Conservation (phyloP, 2,888 invertebrate species). For the Galerucella nymphaeae region DNA sequence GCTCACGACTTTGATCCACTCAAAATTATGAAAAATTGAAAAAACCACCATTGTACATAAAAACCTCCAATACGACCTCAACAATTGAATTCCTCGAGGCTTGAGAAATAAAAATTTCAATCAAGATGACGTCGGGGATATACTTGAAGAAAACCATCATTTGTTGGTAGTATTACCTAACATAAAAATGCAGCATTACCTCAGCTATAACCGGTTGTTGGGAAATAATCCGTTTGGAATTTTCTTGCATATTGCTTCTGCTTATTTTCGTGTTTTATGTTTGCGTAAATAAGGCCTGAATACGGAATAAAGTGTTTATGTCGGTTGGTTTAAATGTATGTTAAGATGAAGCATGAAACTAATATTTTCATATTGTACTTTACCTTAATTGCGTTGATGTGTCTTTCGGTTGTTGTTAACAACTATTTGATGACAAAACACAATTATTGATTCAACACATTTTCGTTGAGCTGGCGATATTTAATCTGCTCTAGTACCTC, state of each 20-base stretch:
- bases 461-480: too few relatives aligned
- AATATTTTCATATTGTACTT: too few relatives aligned
- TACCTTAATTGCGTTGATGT: too few relatives aligned
- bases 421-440: too few relatives aligned
- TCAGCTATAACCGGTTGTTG: slow-evolving; percentile 17
- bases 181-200: slow-evolving; percentile 23
- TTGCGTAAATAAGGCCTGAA: neutral
- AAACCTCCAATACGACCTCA: neutral
- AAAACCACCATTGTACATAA: neutral
- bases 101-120: neutral
- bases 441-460: too few relatives aligned
- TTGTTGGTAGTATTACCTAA: slow-evolving; percentile 18
- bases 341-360: too few relatives aligned
- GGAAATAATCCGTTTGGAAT: slow-evolving; percentile 21
- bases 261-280: slow-evolving; percentile 21
- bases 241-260: slow-evolving; percentile 18
- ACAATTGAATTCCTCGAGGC: neutral
- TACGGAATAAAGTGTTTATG: neutral
- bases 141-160: slow-evolving; percentile 11
- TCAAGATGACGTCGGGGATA: neutral
- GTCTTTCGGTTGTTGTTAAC: too few relatives aligned
- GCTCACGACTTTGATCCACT: neutral
- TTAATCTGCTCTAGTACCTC: too few relatives aligned
- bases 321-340: too few relatives aligned
- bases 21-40: neutral